Base-by-base conservation (phyloP, 2,113 vertebrate genomes). In the Otolemur garnettii region DNA sequence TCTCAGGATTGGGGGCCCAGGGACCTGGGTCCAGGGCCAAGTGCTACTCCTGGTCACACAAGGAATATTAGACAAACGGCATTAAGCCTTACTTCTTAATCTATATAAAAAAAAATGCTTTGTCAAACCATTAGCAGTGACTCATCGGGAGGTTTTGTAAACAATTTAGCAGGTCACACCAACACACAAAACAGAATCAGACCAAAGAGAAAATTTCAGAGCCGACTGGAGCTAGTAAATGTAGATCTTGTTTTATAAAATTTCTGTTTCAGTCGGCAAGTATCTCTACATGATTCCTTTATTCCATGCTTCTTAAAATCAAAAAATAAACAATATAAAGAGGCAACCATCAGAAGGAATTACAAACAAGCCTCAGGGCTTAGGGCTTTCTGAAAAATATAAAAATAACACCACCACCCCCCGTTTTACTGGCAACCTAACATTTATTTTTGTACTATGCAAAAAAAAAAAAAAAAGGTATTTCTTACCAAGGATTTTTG, bases 321-420 rank as follows among this genome's bases (percentile, higher is more conserved):
- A 75, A 3, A 93, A 91, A 83, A 84, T 55, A 87, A 90, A 62
- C 64, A 59, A 75, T 7, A 82, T 42, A 74, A 83, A 62, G 60
- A 79, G 66, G 14, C 8, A 66, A 75, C 62, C 12, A 26, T 57
- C 21, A 74, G 75, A 95, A 95, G n/a, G 45, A 81, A 66, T 84
- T 9, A 38, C 19, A 81, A 83, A 55, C 64, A 72, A 93, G 42
- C 1, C 28, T 45, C 13, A 14, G 59, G 57, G 90, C 95, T 95
- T 28, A 81, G 79, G 35, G 9, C 77, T 78, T 89, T 94, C 72
- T 84, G 69, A 89, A 96, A 95, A 95, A 28, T 21, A 12, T 85
- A 81, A 68, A 92, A 79, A 60, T 87, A 87, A 77, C 69, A 83
- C 45, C 6, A n/a, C n/a, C 38, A 2, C 38, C 38, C 38, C 57